Conservation (phyloP, 2,113 vertebrate genomes). For the Odocoileus virginianus region DNA sequence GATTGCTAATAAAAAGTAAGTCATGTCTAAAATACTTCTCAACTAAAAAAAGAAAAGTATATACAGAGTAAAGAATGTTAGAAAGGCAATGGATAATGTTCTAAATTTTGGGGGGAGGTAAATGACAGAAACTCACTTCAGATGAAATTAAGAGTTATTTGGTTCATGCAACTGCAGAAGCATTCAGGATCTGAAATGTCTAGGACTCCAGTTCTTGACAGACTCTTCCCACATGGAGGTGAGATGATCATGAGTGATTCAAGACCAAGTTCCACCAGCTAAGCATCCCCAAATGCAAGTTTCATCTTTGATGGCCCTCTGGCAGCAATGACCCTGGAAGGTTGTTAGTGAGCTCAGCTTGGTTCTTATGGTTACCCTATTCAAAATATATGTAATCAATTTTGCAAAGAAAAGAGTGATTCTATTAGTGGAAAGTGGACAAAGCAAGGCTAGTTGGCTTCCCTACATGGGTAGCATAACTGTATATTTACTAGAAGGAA, state of each 20-base stretch:
- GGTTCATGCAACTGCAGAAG: neutral
- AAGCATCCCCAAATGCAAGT: neutral
- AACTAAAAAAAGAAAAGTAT: neutral
- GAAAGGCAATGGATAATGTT: neutral
- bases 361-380: neutral
- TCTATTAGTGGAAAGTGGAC: neutral
- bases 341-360: neutral
- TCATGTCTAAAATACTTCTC: neutral
- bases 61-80: neutral
- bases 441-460: neutral
- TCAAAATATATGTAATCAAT: neutral
- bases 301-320: neutral
- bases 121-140: neutral
- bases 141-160: neutral
- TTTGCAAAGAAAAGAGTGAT: neutral
- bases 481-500: neutral
- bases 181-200: neutral
- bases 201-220: neutral
- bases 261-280: neutral
- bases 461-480: neutral
- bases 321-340: neutral
- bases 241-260: neutral
- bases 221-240: neutral
- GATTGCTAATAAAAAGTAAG: slow-evolving; percentile 96
- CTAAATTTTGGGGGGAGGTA: neutral